These are phyloP conservation scores for Anaspis maculata DNA, from an alignment of 2,888 invertebrate species.

Conservation along the genomic window DNA sequence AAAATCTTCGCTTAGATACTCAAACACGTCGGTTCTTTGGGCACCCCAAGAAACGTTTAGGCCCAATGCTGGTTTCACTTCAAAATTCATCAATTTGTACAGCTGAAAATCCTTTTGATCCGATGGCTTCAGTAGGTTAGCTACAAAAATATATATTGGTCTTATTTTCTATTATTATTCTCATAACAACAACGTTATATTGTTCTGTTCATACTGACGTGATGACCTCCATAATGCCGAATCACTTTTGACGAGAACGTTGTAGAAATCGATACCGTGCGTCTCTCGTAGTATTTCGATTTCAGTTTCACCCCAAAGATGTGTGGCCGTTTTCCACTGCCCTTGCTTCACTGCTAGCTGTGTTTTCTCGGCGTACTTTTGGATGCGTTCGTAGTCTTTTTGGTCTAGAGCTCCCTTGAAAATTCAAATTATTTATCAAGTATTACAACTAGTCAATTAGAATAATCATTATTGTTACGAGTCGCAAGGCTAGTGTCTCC, in stretches of 20 bases:
- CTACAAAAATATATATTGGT: no score
- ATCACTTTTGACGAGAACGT: constrained; percentile 21
- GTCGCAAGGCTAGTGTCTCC: no score
- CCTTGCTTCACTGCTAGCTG: neutral
- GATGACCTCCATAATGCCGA: no score
- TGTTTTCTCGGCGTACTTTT: constrained; percentile 30
- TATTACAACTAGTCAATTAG: neutral
- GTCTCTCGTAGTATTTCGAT: constrained; percentile 5
- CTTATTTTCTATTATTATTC: no score
- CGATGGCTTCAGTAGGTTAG: no score
- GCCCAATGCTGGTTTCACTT: constrained; percentile 56
- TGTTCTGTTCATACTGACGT: no score
- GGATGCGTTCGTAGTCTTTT: constrained; percentile 51
- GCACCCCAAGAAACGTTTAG: constrained; percentile 44
- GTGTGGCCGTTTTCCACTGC: neutral
- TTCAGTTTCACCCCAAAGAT: constrained; percentile 4
- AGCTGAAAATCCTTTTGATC: constrained; percentile 26
- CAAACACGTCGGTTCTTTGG: constrained; percentile 53
- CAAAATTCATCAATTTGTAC: constrained; percentile 59
- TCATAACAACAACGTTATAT: no score
- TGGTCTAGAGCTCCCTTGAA: constrained; percentile 61
- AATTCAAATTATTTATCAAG: neutral
- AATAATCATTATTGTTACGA: no score
- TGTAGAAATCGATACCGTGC: constrained; percentile 21
- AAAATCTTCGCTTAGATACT: constrained; percentile 54